phyloP scores from a whole-genome alignment of 2,113 vertebrate species.

The Gnathonemus longibarbis region DNA sequence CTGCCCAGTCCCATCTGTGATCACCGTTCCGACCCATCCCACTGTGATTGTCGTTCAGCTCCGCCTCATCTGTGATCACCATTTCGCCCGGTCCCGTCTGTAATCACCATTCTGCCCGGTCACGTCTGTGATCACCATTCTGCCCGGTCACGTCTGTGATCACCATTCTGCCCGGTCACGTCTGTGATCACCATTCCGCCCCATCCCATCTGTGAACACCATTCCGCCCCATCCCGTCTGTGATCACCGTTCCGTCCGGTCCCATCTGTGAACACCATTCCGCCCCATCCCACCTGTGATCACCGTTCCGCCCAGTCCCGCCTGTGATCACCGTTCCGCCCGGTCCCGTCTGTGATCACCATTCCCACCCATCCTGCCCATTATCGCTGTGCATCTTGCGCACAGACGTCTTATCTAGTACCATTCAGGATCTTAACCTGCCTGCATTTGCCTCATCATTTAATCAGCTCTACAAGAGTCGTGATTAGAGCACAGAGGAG shows the following conservation, averaged over 20 bases:
- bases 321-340: not conserved
- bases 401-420: not conserved
- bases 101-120: too few relatives aligned
- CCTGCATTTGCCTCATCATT: not conserved
- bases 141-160: too few relatives aligned
- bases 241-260: not conserved
- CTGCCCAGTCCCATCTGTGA: too few relatives aligned
- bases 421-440: not conserved
- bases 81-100: too few relatives aligned
- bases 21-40: too few relatives aligned
- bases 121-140: too few relatives aligned
- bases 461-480: not conserved
- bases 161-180: too few relatives aligned
- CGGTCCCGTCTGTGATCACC: not conserved
- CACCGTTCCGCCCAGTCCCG: accelerated
- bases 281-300: not conserved
- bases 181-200: too few relatives aligned
- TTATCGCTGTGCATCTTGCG: not conserved
- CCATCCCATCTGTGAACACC: too few relatives aligned
- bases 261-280: too few relatives aligned
- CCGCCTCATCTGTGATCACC: too few relatives aligned
- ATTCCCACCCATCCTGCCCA: not conserved
- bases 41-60: too few relatives aligned
- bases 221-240: accelerated
- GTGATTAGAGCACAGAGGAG: not conserved